Base-by-base conservation (phyloP, 2,113 vertebrate genomes). In the Oncorhynchus keta region DNA sequence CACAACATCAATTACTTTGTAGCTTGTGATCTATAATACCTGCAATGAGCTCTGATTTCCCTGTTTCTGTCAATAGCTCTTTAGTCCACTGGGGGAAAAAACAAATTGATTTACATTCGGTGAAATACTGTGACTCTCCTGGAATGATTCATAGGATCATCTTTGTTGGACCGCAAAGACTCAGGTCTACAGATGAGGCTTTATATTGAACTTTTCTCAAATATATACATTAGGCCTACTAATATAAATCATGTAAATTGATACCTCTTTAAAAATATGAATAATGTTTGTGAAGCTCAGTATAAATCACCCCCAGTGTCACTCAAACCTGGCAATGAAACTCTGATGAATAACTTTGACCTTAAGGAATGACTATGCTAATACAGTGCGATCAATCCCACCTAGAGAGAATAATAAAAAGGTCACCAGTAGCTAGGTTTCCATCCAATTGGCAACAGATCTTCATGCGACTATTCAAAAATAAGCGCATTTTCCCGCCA, bases 351-450 rank as follows among this genome's bases (percentile, higher is more conserved):
- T 45, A 45, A 45, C 39, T 45, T 45, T 45, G 39, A 45, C 39
- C 39, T 45, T 45, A 45, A 45, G 39, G 18, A 64, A 64, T 45
- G 32, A 73, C 61, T 64, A 73, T 73, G 59, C 48, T 62, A 73
- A 65, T 11, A 45, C 20, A 57, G 55, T 57, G 20, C 6, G 64
- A 45, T 73, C 72, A 65, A 59, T 85, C 72, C 22, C 51, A 28
- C 72, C 66, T 84, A 81, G 72, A 83, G 73, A 87, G 88, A 76
- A 78, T 48, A 76, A 84, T 45, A 75, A 82, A 76, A 76, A 57
- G 76, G 72, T 81, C 74, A 85, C 79, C 79, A 45, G 66, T 45
- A 45, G 8, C 39, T 45, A 45, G 39, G 39, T 45, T 45, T 45
- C 39, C 39, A 45, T 45, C 39, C 39, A 45, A 45, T 45, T 11